Conservation (phyloP, 1,140 invertebrate species). For the Schlechtendalia chinensis region DNA sequence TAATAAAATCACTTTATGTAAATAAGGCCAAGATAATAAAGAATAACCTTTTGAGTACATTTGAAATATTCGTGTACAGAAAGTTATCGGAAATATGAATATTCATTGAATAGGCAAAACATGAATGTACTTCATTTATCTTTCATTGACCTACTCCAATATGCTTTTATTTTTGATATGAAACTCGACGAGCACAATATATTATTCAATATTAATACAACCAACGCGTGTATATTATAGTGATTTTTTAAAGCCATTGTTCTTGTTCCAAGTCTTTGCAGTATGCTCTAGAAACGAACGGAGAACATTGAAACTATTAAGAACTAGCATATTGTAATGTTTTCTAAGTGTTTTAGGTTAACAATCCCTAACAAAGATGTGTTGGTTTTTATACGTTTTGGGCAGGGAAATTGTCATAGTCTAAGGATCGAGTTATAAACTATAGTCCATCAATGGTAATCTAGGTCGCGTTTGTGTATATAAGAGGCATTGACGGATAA, state of each 20-base stretch:
- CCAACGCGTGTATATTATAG: not conserved
- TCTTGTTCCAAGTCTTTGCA: not conserved
- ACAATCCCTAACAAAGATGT: not conserved
- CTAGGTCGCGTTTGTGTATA: constrained; percentile 21
- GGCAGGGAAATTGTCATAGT: no score
- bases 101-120: not conserved
- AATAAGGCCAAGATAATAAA: no score
- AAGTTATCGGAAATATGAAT: not conserved
- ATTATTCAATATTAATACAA: no score
- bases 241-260: not conserved
- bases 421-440: not conserved
- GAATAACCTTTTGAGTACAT: no score
- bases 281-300: not conserved
- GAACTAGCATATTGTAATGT: not conserved
- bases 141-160: not conserved
- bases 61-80: not conserved
- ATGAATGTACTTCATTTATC: not conserved
- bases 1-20: no score
- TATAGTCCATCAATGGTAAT: constrained; percentile 24
- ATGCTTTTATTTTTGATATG: not conserved
- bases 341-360: constrained; percentile 13
- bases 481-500: constrained; percentile 16
- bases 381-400: not conserved
- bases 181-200: no score
- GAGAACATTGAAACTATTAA: not conserved